Evolutionary conservation across 2,113 vertebrate genomes (phyloP).

Genomic region (Penelope pileata): DNA sequence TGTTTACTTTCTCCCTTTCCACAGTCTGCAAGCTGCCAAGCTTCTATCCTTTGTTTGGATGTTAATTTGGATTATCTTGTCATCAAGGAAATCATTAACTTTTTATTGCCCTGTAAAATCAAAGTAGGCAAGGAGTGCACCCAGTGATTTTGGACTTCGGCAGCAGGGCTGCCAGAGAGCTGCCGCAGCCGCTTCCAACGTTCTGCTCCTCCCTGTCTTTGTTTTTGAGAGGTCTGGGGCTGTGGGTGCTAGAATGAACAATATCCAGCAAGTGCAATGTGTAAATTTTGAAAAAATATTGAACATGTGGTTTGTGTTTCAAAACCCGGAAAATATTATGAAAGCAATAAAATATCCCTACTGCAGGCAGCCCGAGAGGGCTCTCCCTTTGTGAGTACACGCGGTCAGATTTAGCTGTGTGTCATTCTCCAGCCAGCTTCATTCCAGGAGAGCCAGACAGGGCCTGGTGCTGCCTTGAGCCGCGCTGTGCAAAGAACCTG

Average conservation of each 20-base stretch:
- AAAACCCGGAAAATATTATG: constrained; percentile 58
- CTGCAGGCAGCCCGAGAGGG: constrained; percentile 35
- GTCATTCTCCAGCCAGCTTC: constrained; percentile 36
- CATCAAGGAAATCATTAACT: constrained; percentile 59
- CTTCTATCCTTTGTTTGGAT: neutral
- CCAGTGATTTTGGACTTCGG: neutral
- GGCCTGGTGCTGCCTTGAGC: neutral
- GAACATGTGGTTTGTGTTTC: constrained; percentile 73
- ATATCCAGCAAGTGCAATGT: constrained; percentile 47
- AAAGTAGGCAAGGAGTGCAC: neutral
- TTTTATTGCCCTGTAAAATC: constrained; percentile 33
- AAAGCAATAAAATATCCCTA: constrained; percentile 62
- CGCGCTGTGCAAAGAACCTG: neutral
- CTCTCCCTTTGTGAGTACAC: constrained; percentile 46
- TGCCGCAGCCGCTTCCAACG: neutral
- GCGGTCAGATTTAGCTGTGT: neutral
- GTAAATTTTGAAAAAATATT: constrained; percentile 56
- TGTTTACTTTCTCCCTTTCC: neutral
- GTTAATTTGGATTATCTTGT: constrained; percentile 30
- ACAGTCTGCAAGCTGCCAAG: neutral
- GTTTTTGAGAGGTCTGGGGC: neutral
- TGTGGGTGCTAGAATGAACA: neutral
- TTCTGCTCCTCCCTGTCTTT: neutral
- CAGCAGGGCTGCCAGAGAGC: neutral
- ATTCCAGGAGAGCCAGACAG: neutral